Conservation (phyloP, 2,888 invertebrate species). For the Embidobia sp. region DNA sequence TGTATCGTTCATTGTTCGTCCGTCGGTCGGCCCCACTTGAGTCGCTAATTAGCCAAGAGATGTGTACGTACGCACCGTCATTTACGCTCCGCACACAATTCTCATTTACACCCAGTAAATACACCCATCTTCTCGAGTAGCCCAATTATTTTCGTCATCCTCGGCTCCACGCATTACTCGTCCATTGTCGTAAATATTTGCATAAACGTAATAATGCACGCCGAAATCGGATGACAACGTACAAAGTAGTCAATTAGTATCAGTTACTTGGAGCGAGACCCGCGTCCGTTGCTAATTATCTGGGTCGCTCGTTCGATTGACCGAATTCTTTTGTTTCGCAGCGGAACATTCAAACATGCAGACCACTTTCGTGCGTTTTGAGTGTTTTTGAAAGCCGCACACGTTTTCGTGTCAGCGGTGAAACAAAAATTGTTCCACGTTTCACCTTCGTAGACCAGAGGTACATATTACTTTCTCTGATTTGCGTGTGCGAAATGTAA, state of each 20-base stretch:
- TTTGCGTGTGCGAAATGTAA: constrained; percentile 33
- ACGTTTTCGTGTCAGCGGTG: constrained; percentile 55
- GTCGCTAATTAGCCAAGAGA: constrained; percentile 50
- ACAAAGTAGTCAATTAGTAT: background rate
- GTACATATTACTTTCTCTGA: constrained; percentile 56
- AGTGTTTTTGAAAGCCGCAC: constrained; percentile 56
- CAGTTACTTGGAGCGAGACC: background rate
- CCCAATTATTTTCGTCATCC: constrained; percentile 25
- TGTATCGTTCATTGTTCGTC: constrained; percentile 45
- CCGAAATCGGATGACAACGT: no score
- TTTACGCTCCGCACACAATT: constrained; percentile 29
- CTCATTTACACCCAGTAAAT: constrained; percentile 42
- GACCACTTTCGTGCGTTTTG: constrained; percentile 54
- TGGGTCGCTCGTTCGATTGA: constrained; percentile 43
- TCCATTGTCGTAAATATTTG: no score
- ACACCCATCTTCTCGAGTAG: constrained; percentile 1
- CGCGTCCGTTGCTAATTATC: constrained; percentile 11
- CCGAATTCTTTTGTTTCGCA: constrained; percentile 40
- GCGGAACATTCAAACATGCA: constrained; percentile 28
- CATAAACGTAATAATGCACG: no score
- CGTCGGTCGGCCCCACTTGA: constrained; percentile 32
- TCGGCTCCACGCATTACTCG: no score
- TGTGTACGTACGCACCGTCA: constrained; percentile 34
- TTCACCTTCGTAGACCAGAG: constrained; percentile 37
- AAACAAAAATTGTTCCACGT: constrained; percentile 60